Evolutionary conservation across 2,888 invertebrate genomes (phyloP).

Genomic region (Mythimna loreyi): DNA sequence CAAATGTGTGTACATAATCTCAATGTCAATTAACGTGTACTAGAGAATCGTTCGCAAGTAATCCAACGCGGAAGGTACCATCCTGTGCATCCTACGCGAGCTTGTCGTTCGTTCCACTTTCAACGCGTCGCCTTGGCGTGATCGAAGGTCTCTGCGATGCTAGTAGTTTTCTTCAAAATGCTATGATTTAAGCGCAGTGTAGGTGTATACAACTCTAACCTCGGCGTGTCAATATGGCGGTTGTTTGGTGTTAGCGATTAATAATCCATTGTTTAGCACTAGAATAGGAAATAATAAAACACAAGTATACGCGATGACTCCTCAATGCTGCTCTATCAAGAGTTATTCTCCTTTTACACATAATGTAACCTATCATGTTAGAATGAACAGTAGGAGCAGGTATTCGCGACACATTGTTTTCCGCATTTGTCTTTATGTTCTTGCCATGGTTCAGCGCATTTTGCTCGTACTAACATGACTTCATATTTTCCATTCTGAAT

Average conservation of each 20-base stretch:
- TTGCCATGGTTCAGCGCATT: slow-evolving; percentile 33
- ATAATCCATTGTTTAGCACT: slow-evolving; percentile 56
- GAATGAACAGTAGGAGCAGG: slow-evolving; percentile 17
- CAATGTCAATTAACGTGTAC: slow-evolving; percentile 44
- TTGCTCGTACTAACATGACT: slow-evolving; percentile 44
- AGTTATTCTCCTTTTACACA: slow-evolving; percentile 17
- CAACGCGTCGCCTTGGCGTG: slow-evolving; percentile 63
- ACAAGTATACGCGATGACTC: slow-evolving; percentile 33
- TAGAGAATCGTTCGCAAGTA: not conserved
- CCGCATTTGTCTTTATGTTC: slow-evolving; percentile 9
- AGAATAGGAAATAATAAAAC: slow-evolving; percentile 53
- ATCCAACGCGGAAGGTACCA: slow-evolving; percentile 64
- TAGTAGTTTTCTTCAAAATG: slow-evolving; percentile 60
- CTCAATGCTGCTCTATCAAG: slow-evolving; percentile 11
- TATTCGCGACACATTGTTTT: slow-evolving; percentile 6
- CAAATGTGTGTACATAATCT: slow-evolving; percentile 23
- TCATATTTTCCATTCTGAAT: slow-evolving; percentile 28
- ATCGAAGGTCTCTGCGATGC: slow-evolving; percentile 63
- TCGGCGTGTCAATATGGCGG: slow-evolving; percentile 51
- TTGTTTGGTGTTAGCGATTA: slow-evolving; percentile 49
- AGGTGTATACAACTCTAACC: slow-evolving; percentile 53
- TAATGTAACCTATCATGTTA: slow-evolving; percentile 17
- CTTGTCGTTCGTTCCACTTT: slow-evolving; percentile 60
- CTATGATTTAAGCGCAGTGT: slow-evolving; percentile 60
- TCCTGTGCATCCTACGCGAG: slow-evolving; percentile 55